These are phyloP conservation scores for Muscicapa comitata DNA, from an alignment of 2,797 vertebrate genomes.

Conservation along the genomic window DNA sequence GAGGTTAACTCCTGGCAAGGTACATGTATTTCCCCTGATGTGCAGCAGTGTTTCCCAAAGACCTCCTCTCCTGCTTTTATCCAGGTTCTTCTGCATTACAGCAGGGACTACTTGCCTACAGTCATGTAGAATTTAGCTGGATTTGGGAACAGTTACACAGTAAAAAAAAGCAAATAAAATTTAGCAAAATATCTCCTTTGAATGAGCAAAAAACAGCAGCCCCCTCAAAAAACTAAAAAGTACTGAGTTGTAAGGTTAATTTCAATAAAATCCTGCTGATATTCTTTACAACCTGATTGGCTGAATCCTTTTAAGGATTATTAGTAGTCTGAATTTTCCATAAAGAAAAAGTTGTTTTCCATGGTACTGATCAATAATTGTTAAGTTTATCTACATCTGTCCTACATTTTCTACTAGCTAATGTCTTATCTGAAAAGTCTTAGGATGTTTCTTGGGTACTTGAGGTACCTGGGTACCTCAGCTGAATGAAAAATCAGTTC, in stretches of 20 bases:
- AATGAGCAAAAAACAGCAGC: not conserved
- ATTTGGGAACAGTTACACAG: not conserved
- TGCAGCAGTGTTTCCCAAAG: not conserved
- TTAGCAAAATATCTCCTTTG: not conserved
- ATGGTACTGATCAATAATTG: not conserved
- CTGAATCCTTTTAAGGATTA: not conserved
- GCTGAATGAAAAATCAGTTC: not conserved
- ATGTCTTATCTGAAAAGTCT: not conserved
- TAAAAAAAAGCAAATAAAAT: not conserved
- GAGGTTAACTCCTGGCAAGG: not conserved
- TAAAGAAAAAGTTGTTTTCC: not conserved
- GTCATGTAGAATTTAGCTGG: not conserved
- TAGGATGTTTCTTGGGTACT: not conserved
- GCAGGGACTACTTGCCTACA: not conserved
- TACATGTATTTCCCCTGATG: not conserved
- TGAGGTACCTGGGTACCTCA: not conserved
- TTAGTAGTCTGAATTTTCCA: not conserved
- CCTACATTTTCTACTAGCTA: not conserved
- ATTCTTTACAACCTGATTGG: not conserved
- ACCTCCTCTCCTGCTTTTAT: not conserved
- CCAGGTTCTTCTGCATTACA: not conserved
- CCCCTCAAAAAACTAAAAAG: rapidly evolving
- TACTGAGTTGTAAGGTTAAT: not conserved
- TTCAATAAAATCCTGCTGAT: not conserved
- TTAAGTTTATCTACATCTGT: not conserved